Evolutionary conservation across 2,888 invertebrate genomes (phyloP).

Genomic region (Allygus modestus): DNA sequence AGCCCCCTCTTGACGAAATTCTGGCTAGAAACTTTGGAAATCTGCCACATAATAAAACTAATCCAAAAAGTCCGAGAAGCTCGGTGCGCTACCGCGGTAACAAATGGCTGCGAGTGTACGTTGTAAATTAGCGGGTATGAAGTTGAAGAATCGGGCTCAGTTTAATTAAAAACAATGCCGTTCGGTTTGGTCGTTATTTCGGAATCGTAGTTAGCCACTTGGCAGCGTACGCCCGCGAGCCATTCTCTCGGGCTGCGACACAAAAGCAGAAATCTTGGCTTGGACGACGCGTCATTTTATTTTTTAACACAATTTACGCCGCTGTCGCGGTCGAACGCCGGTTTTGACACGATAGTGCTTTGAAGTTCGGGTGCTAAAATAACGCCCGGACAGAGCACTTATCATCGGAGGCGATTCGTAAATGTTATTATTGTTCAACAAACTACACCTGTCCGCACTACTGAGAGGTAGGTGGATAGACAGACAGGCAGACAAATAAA

Average conservation of each 20-base stretch:
- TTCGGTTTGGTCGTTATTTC: constrained; percentile 56
- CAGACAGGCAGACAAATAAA: neutral
- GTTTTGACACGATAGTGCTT: constrained; percentile 33
- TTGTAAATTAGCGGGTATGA: constrained; percentile 57
- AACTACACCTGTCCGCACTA: constrained; percentile 12
- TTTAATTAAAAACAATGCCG: constrained; percentile 60
- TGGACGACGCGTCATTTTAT: constrained; percentile 52
- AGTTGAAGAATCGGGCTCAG: constrained; percentile 43
- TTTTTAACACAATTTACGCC: constrained; percentile 60
- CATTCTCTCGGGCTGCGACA: constrained; percentile 57
- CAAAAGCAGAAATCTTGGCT: constrained; percentile 63
- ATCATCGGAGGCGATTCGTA: constrained; percentile 43
- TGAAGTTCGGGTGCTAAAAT: constrained; percentile 36
- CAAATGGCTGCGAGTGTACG: constrained; percentile 28
- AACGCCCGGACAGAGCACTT: constrained; percentile 31
- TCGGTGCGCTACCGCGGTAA: neutral
- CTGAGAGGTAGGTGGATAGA: neutral
- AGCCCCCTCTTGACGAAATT: neutral
- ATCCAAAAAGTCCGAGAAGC: neutral
- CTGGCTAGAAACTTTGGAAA: neutral
- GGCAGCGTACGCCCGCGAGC: constrained; percentile 30
- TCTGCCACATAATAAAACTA: neutral
- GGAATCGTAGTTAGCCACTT: constrained; percentile 50
- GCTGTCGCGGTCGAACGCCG: constrained; percentile 38
- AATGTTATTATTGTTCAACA: constrained; percentile 53